Evolutionary conservation across 2,888 invertebrate genomes (phyloP), one percentile per base, ranked within the genome.

Genomic region (Pterostichus madidus): DNA sequence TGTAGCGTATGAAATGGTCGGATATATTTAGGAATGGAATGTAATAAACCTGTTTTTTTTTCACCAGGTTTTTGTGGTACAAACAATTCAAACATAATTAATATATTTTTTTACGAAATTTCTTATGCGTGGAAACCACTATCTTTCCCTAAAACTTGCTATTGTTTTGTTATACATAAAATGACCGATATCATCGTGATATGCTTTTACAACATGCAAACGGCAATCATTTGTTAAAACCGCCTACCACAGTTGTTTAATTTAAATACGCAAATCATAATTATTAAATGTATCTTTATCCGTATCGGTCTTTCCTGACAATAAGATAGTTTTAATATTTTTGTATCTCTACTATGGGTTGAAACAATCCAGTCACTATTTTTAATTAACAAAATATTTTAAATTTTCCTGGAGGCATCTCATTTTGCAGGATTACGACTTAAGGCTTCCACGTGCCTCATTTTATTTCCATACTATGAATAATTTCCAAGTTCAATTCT

Each of bases 361-460:
- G 35, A 88, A 81, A n/a, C n/a, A n/a, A n/a, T n/a, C n/a, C n/a
- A n/a, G n/a, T n/a, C n/a, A n/a, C n/a, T n/a, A n/a, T n/a, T n/a
- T n/a, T n/a, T n/a, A n/a, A n/a, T n/a, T n/a, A n/a, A n/a, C n/a
- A n/a, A n/a, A n/a, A n/a, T n/a, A n/a, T n/a, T n/a, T n/a, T n/a
- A n/a, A n/a, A n/a, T n/a, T n/a, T n/a, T n/a, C n/a, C n/a, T n/a
- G n/a, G n/a, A n/a, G n/a, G n/a, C n/a, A n/a, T n/a, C n/a, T n/a
- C n/a, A n/a, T n/a, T n/a, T n/a, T n/a, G n/a, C n/a, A n/a, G n/a
- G n/a, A n/a, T n/a, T n/a, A n/a, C n/a, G n/a, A n/a, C n/a, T n/a
- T n/a, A n/a, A n/a, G 49, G 87, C 84, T 35, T 89, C 88, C 0
- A 88, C 88, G 82, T 88, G 88, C 59, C 79, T 24, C 87, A 89